These are phyloP conservation scores for Muricea muricata DNA, from an alignment of 92 coral and sea anemone species.

Conservation along the genomic window DNA sequence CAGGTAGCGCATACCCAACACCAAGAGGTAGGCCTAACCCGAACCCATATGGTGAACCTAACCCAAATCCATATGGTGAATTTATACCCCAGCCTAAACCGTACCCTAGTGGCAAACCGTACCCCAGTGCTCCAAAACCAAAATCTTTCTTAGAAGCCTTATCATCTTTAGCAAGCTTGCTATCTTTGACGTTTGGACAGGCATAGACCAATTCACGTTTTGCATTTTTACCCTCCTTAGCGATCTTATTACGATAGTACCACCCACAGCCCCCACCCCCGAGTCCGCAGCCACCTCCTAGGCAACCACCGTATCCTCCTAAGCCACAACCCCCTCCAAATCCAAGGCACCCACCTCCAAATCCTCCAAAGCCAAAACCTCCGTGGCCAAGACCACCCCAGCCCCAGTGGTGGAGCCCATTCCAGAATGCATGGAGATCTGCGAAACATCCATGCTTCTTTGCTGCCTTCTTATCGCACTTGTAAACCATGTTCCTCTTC, in stretches of 20 bases:
- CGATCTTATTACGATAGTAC: slow-evolving; percentile 55
- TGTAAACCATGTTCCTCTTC: slow-evolving; percentile 35
- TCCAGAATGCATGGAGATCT: slow-evolving; percentile 61
- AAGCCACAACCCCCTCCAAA: slow-evolving; percentile 16
- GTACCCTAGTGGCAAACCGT: slow-evolving; percentile 15
- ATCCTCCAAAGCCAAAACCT: slow-evolving; percentile 2
- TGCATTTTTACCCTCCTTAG: slow-evolving; percentile 33
- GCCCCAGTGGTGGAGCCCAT: slow-evolving; percentile 49
- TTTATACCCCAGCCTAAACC: slow-evolving; percentile 37
- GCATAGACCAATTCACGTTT: slow-evolving; percentile 31
- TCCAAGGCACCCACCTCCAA: neutral
- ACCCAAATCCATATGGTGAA: slow-evolving; percentile 33
- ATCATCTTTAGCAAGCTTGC: neutral
- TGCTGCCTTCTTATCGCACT: slow-evolving; percentile 33
- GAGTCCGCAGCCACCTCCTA: slow-evolving; percentile 11
- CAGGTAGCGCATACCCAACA: slow-evolving; percentile 25
- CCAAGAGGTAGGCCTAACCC: slow-evolving; percentile 26
- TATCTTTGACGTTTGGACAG: slow-evolving; percentile 18
- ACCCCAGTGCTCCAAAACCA: slow-evolving; percentile 27
- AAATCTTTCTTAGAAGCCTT: slow-evolving; percentile 58
- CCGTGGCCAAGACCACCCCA: slow-evolving; percentile 33
- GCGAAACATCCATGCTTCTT: slow-evolving; percentile 57
- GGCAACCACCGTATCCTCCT: neutral
- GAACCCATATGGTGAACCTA: slow-evolving; percentile 35
- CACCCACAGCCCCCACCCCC: slow-evolving; percentile 49